Conservation (phyloP, 2,888 invertebrate species). For the Drosophila rubida region DNA sequence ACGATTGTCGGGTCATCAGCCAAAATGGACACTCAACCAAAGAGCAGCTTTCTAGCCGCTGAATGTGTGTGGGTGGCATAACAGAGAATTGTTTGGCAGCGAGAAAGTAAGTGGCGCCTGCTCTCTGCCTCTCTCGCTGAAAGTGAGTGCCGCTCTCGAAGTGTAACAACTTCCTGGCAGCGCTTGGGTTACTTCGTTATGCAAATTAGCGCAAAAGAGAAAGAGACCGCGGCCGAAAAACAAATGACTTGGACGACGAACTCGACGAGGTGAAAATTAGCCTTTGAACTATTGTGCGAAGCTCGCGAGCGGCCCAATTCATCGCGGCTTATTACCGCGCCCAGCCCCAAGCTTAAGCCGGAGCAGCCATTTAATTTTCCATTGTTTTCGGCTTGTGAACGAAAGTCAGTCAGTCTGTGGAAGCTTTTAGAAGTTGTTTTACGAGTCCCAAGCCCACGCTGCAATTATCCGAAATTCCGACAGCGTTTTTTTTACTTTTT, state of each 20-base stretch:
- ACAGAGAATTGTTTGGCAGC: conserved; percentile 3
- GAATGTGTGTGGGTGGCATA: conserved; percentile 33
- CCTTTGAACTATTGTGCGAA: conserved; percentile 53
- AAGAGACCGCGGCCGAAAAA: conserved; percentile 27
- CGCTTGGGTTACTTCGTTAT: conserved; percentile 53
- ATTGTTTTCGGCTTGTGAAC: conserved; percentile 34
- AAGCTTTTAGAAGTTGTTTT: not conserved
- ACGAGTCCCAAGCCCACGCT: conserved; percentile 1
- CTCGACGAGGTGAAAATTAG: conserved; percentile 74
- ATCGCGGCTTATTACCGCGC: conserved; percentile 11
- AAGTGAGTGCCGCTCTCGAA: conserved; percentile 14
- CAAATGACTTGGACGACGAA: conserved; percentile 72
- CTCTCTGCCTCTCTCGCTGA: not conserved
- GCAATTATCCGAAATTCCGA: not conserved
- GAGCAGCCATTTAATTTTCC: conserved; percentile 28
- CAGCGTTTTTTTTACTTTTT: not conserved
- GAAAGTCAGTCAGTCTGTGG: conserved; percentile 31
- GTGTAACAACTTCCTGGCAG: conserved; percentile 66
- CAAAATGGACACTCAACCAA: conserved; percentile 25
- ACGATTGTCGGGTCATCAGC: conserved; percentile 30
- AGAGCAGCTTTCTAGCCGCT: conserved; percentile 41
- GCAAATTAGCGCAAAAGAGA: conserved; percentile 61
- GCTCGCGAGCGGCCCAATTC: conserved; percentile 7
- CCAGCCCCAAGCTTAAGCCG: conserved; percentile 14
- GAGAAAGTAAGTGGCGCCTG: conserved; percentile 5